Base-by-base conservation (phyloP, 2,113 vertebrate genomes). In the Etheostoma cragini region DNA sequence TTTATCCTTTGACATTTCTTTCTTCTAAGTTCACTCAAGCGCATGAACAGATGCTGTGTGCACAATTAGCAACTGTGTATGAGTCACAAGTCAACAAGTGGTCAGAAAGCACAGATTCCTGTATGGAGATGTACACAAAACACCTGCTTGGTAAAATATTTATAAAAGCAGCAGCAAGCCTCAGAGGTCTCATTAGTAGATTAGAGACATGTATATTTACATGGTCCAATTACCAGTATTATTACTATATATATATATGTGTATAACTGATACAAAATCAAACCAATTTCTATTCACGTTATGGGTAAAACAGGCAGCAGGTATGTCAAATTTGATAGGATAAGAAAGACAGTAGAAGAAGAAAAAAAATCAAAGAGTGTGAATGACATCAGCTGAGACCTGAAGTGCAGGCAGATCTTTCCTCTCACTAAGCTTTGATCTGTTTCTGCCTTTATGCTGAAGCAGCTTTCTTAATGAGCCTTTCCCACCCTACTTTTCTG, bases 391-490 rank as follows among this genome's bases (percentile, higher is more conserved):
- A 33, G 45, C 26, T 63, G 73, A 56, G 52, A 50, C n/a, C 38
- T 57, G 50, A 53, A 49, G 62, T 5, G 14, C 12, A 60, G 70
- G 22, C 62, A 54, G 76, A 78, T 64, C 53, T 76, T 46, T 45
- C 21, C 2, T 49, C 77, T 64, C 56, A 22, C 33, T 8, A 26
- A 78, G 80, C 81, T 86, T 90, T 84, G 69, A 91, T 88, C 74
- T 49, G 63, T 22, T 56, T 26, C 60, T 78, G 45, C 60, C 87
- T 85, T 26, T 14, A 0, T 65, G 76, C 78, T 83, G 62, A 65
- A 42, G 56, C 65, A 80, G 76, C 56, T 89, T 84, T 76, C 75
- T 72, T 87, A 82, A 89, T 85, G 87, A 92, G 84, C 47, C 72
- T 77, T 83, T 87, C 78, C 76, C 90, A 80, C 79, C 78, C 79